Evolutionary conservation across 2,113 vertebrate species (phyloP).

Genomic region (Sylvicapra grimmia): DNA sequence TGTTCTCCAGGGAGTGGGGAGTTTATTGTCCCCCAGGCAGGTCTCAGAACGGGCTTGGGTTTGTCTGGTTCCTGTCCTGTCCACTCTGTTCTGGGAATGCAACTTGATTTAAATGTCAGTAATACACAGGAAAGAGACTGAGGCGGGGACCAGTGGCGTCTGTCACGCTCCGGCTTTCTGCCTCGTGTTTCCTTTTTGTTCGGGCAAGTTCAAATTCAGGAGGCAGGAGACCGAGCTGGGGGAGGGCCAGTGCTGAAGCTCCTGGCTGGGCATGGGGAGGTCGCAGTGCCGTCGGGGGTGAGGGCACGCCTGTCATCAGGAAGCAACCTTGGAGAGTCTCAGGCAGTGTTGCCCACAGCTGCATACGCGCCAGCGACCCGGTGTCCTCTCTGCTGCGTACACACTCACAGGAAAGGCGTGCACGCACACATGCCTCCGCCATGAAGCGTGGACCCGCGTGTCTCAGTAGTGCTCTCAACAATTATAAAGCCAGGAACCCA

Average conservation of each 20-base stretch:
- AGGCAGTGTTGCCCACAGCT: rapidly evolving
- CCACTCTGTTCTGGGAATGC: rapidly evolving
- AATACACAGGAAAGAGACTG: rapidly evolving
- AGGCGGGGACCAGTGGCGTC: rapidly evolving
- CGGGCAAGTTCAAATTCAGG: rapidly evolving
- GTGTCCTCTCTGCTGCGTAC: rapidly evolving
- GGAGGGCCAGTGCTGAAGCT: neutral
- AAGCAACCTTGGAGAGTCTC: rapidly evolving
- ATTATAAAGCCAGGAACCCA: rapidly evolving
- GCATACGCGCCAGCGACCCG: rapidly evolving
- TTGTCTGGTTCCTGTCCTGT: too few relatives aligned
- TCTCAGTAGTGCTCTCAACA: rapidly evolving
- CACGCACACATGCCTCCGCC: rapidly evolving
- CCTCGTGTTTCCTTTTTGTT: neutral
- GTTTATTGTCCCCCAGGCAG: rapidly evolving
- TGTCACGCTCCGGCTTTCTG: rapidly evolving
- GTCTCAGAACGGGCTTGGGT: rapidly evolving
- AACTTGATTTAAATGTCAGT: rapidly evolving
- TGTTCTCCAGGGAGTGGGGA: rapidly evolving
- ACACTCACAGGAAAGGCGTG: rapidly evolving
- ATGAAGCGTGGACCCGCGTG: rapidly evolving
- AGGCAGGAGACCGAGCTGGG: rapidly evolving
- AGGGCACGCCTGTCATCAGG: rapidly evolving
- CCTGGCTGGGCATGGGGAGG: rapidly evolving
- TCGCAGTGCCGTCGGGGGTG: rapidly evolving